Evolutionary conservation across 2,113 vertebrate genomes (phyloP), one percentile per base, ranked within the genome.

Genomic region (Scophthalmus maximus): DNA sequence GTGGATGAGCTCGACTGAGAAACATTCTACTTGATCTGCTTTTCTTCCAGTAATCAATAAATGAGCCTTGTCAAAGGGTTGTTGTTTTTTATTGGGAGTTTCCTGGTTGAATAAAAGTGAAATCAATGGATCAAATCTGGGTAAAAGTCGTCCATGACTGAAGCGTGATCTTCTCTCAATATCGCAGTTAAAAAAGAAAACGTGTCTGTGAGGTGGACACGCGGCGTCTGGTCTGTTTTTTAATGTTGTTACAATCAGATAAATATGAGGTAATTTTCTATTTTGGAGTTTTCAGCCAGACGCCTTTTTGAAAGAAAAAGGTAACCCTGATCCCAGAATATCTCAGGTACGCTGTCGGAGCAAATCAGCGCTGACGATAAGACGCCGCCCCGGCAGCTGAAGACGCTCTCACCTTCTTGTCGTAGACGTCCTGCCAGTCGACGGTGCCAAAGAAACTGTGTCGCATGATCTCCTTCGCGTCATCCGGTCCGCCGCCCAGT

Each of bases 401-500:
- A 84, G 47, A 40, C n/a, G 73, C 56, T 46, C 93, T 46, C 92
- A 98, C 97, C 96, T 98, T 98, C 93, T 98, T 98, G 92, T 98
- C 96, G 84, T 98, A 98, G 22, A 98, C 96, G 82, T 98, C 95
- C 92, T 98, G 97, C 97, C 97, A 98, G 91, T 97, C 96, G 78
- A 97, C 75, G 83, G 94, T 93, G 85, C 90, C 93, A 84, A 98
- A 98, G 93, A 95, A 98, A 93, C 96, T 98, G 80, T 98, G 96
- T 67, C 96, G 93, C 97, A 98, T 98, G 87, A 98, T 98, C 93
- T 98, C 97, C 91, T 98, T 98, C 29, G 97, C 96, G 84, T 98
- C 97, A 71, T 97, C 96, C 64, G 96, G 96, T 73, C 97, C 96
- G 55, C 97, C 97, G 81, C 97, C 96, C 86, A 98, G 94, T 68